Percentiles rank a stretch among this genome's conserved stretches.
These are phyloP conservation scores for Psilopogon haemacephalus DNA, from an alignment of 2,113 vertebrate species.

Conservation along the genomic window DNA sequence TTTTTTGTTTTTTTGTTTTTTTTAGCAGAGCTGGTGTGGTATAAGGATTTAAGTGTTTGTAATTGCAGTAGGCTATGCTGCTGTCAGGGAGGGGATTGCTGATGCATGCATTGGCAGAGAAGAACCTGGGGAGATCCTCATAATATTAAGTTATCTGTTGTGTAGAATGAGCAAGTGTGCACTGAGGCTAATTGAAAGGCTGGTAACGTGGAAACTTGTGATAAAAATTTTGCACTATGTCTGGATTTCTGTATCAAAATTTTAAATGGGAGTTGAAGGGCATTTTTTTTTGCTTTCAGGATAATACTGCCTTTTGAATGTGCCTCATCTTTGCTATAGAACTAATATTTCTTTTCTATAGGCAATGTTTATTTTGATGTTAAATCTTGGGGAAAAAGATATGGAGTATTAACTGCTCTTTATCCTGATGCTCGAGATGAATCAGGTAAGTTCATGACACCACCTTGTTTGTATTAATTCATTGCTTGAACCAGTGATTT, in stretches of 20 bases:
- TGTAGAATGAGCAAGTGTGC: not conserved
- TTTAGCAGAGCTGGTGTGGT: not conserved
- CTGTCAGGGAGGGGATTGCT: not conserved
- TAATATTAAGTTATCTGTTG: not conserved
- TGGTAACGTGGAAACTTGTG: not conserved
- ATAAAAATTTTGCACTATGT: not conserved
- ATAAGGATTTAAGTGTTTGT: not conserved
- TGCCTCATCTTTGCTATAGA: not conserved
- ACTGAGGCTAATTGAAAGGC: not conserved
- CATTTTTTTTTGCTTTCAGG: not conserved
- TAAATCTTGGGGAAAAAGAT: conserved; percentile 82
- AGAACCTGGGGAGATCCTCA: not conserved
- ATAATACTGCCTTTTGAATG: not conserved
- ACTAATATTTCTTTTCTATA: conserved; percentile 56
- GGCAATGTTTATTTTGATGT: conserved; percentile 96
- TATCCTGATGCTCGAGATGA: conserved; percentile 63
- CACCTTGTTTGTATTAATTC: not conserved
- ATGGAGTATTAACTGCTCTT: conserved; percentile 79
- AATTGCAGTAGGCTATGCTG: not conserved
- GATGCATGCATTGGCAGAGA: not conserved
- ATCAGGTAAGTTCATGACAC: conserved; percentile 71
- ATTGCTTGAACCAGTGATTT: not conserved
- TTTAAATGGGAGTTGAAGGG: not conserved
- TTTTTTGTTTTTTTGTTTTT: not conserved
- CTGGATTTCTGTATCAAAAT: not conserved